Percentiles rank a stretch among this genome's conserved stretches.
Conservation (phyloP, 2,797 vertebrate genomes). For the Melanogrammus aeglefinus region DNA sequence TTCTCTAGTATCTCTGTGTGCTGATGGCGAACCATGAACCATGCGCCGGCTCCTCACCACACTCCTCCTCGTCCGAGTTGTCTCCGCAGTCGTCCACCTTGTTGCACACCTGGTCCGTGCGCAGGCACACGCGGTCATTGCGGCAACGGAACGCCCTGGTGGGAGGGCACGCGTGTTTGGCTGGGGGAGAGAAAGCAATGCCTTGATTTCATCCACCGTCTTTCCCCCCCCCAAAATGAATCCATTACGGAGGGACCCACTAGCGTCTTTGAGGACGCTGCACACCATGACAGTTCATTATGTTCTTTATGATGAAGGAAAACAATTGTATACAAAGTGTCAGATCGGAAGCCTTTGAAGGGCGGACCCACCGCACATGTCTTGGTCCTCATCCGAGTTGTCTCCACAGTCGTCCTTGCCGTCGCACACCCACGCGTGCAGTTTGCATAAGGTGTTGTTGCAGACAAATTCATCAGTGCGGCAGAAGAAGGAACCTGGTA, state of each 20-base stretch:
- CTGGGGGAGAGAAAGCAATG: conserved; percentile 62
- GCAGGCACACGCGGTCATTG: conserved; percentile 91
- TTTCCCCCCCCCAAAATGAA: conserved; percentile 5
- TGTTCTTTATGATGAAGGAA: background rate
- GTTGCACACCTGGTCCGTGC: conserved; percentile 87
- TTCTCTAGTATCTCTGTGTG: background rate
- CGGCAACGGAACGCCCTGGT: conserved; percentile 87
- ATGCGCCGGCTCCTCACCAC: conserved; percentile 71
- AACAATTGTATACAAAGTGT: background rate
- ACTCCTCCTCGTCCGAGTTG: conserved; percentile 93
- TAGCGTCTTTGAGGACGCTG: background rate
- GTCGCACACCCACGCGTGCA: conserved; percentile 94
- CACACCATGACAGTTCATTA: background rate
- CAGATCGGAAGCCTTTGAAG: background rate
- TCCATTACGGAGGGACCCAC: background rate
- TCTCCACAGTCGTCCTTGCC: conserved; percentile 98
- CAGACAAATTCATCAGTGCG: conserved; percentile 93
- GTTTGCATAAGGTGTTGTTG: conserved; percentile 97
- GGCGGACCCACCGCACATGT: conserved; percentile 86
- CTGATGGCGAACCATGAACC: background rate
- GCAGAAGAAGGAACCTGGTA: conserved; percentile 87
- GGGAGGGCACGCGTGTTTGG: conserved; percentile 87
- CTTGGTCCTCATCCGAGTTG: conserved; percentile 91
- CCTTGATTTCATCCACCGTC: background rate
- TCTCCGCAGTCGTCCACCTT: conserved; percentile 93